These are phyloP conservation scores for Poeciliopsis gracilis DNA, from an alignment of 2,797 vertebrate genomes.

Conservation along the genomic window DNA sequence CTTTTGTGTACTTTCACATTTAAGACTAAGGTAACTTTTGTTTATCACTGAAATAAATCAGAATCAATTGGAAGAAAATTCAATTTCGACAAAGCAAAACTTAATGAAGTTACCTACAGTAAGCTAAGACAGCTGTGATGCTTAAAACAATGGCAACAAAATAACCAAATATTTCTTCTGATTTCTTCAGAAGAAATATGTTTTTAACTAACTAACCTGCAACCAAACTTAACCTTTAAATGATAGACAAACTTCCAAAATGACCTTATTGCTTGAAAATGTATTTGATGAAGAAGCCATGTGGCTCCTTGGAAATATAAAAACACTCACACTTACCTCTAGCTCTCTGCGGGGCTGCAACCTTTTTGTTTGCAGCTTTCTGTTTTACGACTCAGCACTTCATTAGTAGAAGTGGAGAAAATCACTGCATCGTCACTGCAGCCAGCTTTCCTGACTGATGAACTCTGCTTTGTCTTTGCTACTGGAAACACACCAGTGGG, in stretches of 20 bases:
- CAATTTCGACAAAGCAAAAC: neutral
- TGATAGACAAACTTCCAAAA: neutral
- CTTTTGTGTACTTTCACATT: neutral
- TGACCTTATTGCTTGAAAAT: neutral
- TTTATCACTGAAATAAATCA: neutral
- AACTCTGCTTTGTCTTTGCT: slow-evolving; percentile 31
- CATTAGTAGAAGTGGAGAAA: slow-evolving; percentile 52
- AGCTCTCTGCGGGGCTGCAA: slow-evolving; percentile 32
- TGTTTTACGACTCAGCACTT: slow-evolving; percentile 61
- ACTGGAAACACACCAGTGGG: slow-evolving; percentile 15
- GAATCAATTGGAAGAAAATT: neutral
- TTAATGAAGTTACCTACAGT: neutral
- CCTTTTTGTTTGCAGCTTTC: slow-evolving; percentile 52
- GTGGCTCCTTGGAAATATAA: slow-evolving; percentile 26
- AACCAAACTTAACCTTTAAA: neutral
- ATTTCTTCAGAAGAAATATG: neutral
- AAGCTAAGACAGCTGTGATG: neutral
- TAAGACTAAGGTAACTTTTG: neutral
- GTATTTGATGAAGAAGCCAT: slow-evolving; percentile 5
- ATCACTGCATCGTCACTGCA: slow-evolving; percentile 34
- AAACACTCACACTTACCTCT: slow-evolving; percentile 30
- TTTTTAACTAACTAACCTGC: neutral
- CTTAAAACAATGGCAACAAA: neutral
- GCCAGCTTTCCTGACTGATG: slow-evolving; percentile 37
- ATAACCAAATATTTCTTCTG: neutral